A percentile compares a stretch with the other conserved stretches of the same genome.
phyloP scores from a whole-genome alignment of 2,797 vertebrate genomes.

The Acanthurus lineatus region DNA sequence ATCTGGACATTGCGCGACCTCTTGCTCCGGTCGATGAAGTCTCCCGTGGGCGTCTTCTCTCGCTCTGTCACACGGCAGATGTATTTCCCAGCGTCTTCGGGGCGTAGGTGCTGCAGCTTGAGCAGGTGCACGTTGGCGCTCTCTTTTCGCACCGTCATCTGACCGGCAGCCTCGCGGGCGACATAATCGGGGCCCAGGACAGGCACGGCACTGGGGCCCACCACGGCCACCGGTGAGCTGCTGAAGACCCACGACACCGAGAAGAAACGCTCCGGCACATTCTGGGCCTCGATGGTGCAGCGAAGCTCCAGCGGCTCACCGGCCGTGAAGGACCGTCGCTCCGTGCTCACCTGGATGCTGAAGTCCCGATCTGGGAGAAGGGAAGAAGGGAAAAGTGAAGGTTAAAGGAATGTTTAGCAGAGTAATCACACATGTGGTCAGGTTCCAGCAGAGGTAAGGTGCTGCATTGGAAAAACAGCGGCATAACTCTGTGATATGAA shows the following conservation, averaged over 20 bases:
- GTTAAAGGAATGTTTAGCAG: not conserved
- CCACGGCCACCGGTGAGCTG: constrained; percentile 95
- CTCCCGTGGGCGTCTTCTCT: constrained; percentile 93
- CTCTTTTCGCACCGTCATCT: constrained; percentile 94
- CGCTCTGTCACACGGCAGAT: constrained; percentile 96
- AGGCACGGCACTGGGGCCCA: constrained; percentile 94
- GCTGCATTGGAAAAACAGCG: not conserved
- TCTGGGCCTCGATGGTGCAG: constrained; percentile 96
- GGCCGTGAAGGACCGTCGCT: constrained; percentile 92
- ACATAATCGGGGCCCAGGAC: constrained; percentile 92
- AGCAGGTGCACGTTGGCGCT: constrained; percentile 90
- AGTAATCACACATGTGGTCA: not conserved
- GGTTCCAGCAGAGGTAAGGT: not conserved
- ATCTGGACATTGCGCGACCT: constrained; percentile 96
- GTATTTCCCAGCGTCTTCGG: constrained; percentile 95
- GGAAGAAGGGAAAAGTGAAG: constrained; percentile 8
- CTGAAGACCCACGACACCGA: constrained; percentile 99
- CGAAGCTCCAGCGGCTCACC: constrained; percentile 95
- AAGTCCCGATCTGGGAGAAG: constrained; percentile 92
- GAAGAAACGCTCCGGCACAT: constrained; percentile 93
- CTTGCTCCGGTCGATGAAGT: constrained; percentile 97
- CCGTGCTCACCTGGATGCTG: constrained; percentile 94
- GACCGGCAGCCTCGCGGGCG: constrained; percentile 90
- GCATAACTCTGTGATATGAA: constrained; percentile 1
- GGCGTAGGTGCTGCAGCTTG: constrained; percentile 92